Percentiles rank a stretch among this genome's conserved stretches.
These are phyloP conservation scores for Eupithecia tripunctaria DNA, from an alignment of 2,888 invertebrate genomes.

Conservation along the genomic window DNA sequence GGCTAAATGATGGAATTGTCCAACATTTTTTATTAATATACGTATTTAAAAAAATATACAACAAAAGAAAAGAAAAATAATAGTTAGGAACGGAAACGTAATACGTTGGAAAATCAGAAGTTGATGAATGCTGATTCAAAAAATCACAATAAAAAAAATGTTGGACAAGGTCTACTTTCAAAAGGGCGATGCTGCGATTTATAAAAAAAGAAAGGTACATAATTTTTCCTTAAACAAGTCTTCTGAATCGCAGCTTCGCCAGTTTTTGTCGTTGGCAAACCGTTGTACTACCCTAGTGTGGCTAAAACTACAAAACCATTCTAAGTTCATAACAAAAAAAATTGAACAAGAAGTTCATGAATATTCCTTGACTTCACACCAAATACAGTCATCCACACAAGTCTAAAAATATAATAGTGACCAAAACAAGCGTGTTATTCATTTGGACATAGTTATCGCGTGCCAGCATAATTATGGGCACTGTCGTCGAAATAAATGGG, in stretches of 20 bases:
- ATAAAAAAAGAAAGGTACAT: background rate
- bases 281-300: background rate
- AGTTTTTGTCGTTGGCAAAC: background rate
- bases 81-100: background rate
- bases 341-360: slow-evolving; percentile 15
- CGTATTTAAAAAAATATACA: too few relatives aligned
- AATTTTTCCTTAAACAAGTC: too few relatives aligned
- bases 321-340: background rate
- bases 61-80: background rate
- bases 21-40: too few relatives aligned
- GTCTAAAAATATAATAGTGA: slow-evolving; percentile 53
- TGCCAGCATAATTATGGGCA: slow-evolving; percentile 60
- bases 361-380: slow-evolving; percentile 45
- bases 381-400: slow-evolving; percentile 54
- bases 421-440: slow-evolving; percentile 50
- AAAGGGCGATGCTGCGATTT: background rate
- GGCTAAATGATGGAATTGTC: too few relatives aligned
- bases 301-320: background rate
- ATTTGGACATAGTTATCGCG: slow-evolving; percentile 47
- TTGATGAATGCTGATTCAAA: background rate
- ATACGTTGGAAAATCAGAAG: background rate
- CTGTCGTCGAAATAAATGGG: slow-evolving; percentile 67
- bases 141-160: background rate
- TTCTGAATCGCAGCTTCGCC: background rate
- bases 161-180: background rate